Base-by-base conservation (phyloP, 35 echinoderm and acorn worm genomes). In the Apostichopus japonicus region DNA sequence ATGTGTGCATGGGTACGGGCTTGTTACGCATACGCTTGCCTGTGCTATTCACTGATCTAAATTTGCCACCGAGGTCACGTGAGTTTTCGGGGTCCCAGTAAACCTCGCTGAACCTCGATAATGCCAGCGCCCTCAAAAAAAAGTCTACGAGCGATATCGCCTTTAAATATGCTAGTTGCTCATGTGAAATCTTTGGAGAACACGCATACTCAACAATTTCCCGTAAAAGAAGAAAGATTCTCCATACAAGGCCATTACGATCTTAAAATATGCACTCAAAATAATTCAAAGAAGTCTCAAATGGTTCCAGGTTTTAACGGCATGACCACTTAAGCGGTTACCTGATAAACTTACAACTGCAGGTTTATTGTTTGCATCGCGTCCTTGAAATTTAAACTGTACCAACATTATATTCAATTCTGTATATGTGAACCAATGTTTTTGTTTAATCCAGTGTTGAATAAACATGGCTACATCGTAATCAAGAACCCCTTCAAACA, bases 401-500 rank as follows among this genome's bases (percentile, higher is more conserved):
- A 16, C 24, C 56, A 96, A 81, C 17, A 16, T 91, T 55, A 73
- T 86, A 77, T 96, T 96, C 8, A 96, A 56, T 13, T 53, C 51
- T 21, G 65, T 54, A 78, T 91, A 92, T 6, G 95, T 82, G 65
- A 96, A 96, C 95, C 92, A 96, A 11, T 87, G 25, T 23, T 92
- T 54, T 24, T 24, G 22, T 77, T 92, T 93, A 1, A 96, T 53
- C 24, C 94, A 88, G 56, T 94, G 91, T 8, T 83, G 72, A 9
- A 96, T 52, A 16, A 78, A 92, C 78, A 94, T n/a, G 65, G 92
- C 92, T 6, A 96, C 11, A 61, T 96, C 95, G 80, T 87, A 94
- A 13, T 77, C 51, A 24, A 94, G 92, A 33, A 96, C 81, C 1
- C 95, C 95, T 44, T 96, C 95, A 94, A 96, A 96, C 6, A 96